Evolutionary conservation across 2,113 vertebrate genomes (phyloP).

Genomic region (Nycticryphes semicollaris): DNA sequence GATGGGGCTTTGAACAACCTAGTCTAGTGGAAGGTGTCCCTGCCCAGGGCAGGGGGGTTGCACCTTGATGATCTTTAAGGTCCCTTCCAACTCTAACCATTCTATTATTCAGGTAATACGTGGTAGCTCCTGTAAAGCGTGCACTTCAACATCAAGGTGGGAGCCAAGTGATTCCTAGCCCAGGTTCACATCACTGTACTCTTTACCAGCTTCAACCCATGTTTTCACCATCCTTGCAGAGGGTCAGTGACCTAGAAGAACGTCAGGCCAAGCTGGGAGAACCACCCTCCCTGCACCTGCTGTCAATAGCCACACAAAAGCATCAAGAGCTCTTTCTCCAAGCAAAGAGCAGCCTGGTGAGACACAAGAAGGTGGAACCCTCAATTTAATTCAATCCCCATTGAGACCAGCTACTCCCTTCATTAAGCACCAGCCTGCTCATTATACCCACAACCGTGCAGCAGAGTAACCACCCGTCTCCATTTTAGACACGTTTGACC

Average conservation of each 20-base stretch:
- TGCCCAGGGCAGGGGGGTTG: no score
- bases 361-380: neutral
- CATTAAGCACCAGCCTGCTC: neutral
- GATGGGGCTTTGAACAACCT: no score
- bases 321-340: neutral
- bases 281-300: neutral
- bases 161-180: neutral
- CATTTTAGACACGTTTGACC: neutral
- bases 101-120: neutral
- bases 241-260: neutral
- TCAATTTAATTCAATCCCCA: rapidly evolving
- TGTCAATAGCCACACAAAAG: neutral
- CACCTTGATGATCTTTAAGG: no score
- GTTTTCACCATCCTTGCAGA: neutral
- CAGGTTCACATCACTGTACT: neutral
- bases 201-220: neutral
- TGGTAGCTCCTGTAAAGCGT: neutral
- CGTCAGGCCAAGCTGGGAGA: neutral
- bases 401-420: neutral
- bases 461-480: neutral
- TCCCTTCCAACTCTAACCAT: no score
- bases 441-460: neutral
- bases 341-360: neutral
- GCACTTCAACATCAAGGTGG: neutral
- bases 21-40: no score